Evolutionary conservation across 2,113 vertebrate species (phyloP).

Genomic region (Cromileptes altivelis): DNA sequence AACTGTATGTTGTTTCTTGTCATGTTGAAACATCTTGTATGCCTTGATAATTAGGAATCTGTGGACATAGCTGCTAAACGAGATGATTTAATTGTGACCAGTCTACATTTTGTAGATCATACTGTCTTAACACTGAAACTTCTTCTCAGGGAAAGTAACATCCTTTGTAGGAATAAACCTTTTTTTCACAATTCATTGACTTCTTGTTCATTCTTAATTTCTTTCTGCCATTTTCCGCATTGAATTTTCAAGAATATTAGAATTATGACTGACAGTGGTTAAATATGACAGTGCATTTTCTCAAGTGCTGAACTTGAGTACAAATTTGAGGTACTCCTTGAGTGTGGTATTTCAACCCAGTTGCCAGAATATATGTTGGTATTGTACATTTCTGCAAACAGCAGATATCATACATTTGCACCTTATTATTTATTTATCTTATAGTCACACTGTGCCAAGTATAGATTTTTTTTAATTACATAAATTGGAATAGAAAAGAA

Average conservation of each 20-base stretch:
- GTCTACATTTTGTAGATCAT: constrained; percentile 42
- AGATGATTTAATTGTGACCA: constrained; percentile 31
- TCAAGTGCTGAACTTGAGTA: neutral
- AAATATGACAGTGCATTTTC: neutral
- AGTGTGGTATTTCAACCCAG: neutral
- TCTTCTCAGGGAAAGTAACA: constrained; percentile 68
- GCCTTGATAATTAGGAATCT: constrained; percentile 49
- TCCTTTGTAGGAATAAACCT: constrained; percentile 58
- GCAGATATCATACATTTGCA: too few species aligned
- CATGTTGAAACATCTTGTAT: constrained; percentile 19
- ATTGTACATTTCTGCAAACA: too few species aligned
- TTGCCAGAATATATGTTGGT: too few species aligned
- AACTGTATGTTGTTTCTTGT: constrained; percentile 27
- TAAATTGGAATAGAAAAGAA: too few species aligned
- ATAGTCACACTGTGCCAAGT: too few species aligned
- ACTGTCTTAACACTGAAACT: constrained; percentile 36
- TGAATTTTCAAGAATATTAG: neutral
- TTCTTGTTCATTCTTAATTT: neutral
- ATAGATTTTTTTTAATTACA: too few species aligned
- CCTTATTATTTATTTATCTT: too few species aligned
- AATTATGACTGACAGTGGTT: neutral
- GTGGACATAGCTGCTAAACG: constrained; percentile 45
- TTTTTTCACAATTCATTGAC: constrained; percentile 20
- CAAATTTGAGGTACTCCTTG: neutral
- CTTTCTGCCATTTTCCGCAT: neutral